A percentile compares a stretch with the other conserved stretches of the same genome.
Conservation (phyloP, 2,888 invertebrate species). For the Micropterix aruncella region DNA sequence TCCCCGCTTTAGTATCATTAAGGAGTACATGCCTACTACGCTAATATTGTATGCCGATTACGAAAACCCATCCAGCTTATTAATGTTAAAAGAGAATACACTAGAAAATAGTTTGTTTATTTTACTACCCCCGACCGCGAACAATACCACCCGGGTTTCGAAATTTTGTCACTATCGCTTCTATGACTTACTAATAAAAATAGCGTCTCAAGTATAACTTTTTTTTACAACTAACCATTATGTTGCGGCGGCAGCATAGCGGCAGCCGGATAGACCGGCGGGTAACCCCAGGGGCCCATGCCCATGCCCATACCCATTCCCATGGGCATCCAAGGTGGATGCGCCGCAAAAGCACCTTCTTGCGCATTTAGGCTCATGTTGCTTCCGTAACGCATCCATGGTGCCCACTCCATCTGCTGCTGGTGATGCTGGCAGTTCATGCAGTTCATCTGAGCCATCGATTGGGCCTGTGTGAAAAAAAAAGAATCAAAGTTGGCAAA, state of each 20-base stretch:
- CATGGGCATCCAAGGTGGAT: conserved; percentile 14
- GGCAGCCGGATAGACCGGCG: conserved; percentile 14
- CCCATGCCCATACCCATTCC: conserved; percentile 30
- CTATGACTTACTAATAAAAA: conserved; percentile 1
- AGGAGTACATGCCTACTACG: too few species aligned
- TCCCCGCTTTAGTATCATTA: too few species aligned
- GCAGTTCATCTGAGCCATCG: conserved; percentile 53
- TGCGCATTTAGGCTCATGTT: conserved; percentile 40
- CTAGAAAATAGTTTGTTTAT: too few species aligned
- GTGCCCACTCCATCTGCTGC: conserved; percentile 19
- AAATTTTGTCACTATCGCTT: too few species aligned
- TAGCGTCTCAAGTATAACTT: background rate
- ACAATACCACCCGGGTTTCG: too few species aligned
- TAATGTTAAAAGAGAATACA: too few species aligned
- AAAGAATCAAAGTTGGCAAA: too few species aligned
- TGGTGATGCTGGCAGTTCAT: conserved; percentile 35
- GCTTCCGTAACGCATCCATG: conserved; percentile 25
- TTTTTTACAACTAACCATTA: conserved; percentile 8
- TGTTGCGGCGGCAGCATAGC: conserved; percentile 14
- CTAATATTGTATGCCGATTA: too few species aligned
- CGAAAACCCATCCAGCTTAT: too few species aligned
- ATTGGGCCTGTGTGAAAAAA: conserved; percentile 62
- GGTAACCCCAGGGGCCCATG: conserved; percentile 14
- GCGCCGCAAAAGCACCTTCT: conserved; percentile 20
- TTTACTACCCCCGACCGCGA: too few species aligned